phyloP scores from a whole-genome alignment of 2,113 vertebrate genomes.

The Raja brachyura region DNA sequence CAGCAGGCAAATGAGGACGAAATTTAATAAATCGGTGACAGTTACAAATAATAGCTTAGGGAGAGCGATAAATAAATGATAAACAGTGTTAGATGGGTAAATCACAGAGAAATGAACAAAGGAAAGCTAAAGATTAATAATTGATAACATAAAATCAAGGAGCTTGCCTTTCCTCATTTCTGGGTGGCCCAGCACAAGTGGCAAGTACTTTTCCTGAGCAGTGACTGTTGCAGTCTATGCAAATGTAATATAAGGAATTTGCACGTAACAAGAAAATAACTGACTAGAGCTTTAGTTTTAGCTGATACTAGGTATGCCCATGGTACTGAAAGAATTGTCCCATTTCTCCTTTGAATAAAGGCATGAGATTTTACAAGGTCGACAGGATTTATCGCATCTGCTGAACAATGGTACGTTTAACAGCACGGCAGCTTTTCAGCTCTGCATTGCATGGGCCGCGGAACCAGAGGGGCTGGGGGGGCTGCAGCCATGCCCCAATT shows the following conservation, averaged over 20 bases:
- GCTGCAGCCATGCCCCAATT: too few species aligned
- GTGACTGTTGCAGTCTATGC: background rate
- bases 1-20: background rate
- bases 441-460: too few species aligned
- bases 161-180: background rate
- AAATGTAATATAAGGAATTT: background rate
- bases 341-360: too few species aligned
- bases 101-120: background rate
- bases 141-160: background rate
- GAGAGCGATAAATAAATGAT: background rate
- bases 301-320: too few species aligned
- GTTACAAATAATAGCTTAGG: background rate
- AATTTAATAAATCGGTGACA: background rate
- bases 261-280: background rate
- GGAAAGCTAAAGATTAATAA: background rate
- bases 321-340: too few species aligned
- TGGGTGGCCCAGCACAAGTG: background rate
- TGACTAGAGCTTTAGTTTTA: too few species aligned
- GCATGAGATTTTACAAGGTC: too few species aligned
- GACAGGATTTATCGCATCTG: too few species aligned
- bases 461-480: too few species aligned
- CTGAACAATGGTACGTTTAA: too few species aligned
- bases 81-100: too few species aligned
- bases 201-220: background rate
- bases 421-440: too few species aligned